These are phyloP conservation scores for Laupala kohalensis DNA, from an alignment of 1,140 invertebrate genomes.

Conservation along the genomic window DNA sequence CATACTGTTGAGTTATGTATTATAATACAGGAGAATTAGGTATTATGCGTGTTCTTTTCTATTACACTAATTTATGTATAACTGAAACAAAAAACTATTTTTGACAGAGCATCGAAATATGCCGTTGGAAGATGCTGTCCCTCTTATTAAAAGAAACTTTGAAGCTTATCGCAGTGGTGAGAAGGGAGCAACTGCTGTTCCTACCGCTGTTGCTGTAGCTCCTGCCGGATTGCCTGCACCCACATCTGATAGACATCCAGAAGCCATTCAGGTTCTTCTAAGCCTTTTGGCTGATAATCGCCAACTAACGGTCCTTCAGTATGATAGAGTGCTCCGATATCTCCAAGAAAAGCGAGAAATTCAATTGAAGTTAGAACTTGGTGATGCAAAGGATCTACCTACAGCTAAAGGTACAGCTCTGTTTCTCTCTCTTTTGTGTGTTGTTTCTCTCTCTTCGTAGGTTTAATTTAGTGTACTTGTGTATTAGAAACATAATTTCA, in stretches of 20 bases:
- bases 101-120: conserved; percentile 88
- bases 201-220: conserved; percentile 8
- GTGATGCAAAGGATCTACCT: conserved; percentile 31
- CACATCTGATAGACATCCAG: conserved; percentile 43
- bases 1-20: too few species aligned
- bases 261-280: conserved; percentile 57
- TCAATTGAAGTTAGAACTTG: conserved; percentile 55
- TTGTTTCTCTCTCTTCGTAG: too few species aligned
- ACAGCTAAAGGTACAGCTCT: neutral
- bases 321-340: conserved; percentile 67
- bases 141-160: conserved; percentile 65
- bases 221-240: conserved; percentile 27
- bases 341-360: conserved; percentile 59
- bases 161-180: conserved; percentile 56
- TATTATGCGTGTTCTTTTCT: too few species aligned
- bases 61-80: too few species aligned
- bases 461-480: too few species aligned
- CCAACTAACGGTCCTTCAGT: conserved; percentile 62
- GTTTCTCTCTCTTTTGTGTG: neutral
- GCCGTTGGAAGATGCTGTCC: conserved; percentile 80
- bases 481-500: too few species aligned
- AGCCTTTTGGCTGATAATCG: conserved; percentile 68
- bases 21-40: too few species aligned
- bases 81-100: too few species aligned
- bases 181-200: conserved; percentile 22